phyloP scores from a whole-genome alignment of 2,888 invertebrate genomes.

The Morpho helenor region DNA sequence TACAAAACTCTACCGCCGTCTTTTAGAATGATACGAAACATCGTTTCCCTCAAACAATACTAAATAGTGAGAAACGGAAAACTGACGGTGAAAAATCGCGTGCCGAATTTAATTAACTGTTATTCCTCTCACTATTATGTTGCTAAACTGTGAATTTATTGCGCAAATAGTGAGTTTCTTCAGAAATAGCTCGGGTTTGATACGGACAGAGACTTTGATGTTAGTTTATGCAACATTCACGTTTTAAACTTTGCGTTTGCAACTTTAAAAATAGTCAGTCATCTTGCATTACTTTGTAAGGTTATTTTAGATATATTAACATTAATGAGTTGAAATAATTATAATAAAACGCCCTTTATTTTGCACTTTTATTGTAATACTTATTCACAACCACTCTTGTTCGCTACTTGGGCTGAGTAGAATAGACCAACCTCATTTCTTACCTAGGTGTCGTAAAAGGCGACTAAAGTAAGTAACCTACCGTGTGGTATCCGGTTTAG shows the following conservation, averaged over 20 bases:
- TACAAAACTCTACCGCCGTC: neutral
- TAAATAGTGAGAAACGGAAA: constrained; percentile 4
- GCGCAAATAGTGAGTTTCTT: constrained; percentile 17
- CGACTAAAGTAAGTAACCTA: no score
- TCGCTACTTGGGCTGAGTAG: no score
- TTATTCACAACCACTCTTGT: no score
- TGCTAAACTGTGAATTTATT: constrained; percentile 10
- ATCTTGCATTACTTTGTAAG: neutral
- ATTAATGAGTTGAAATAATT: no score
- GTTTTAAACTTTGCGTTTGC: constrained; percentile 11
- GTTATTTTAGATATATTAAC: no score
- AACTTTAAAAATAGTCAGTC: constrained; percentile 13
- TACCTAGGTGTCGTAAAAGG: no score
- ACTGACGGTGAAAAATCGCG: constrained; percentile 9
- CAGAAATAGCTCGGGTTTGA: constrained; percentile 8
- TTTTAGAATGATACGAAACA: neutral
- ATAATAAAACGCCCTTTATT: no score
- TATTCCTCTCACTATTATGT: constrained; percentile 8
- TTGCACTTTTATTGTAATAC: no score
- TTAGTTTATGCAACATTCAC: constrained; percentile 16
- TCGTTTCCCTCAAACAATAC: neutral
- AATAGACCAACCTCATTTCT: no score
- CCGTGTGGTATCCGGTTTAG: no score
- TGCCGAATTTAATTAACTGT: constrained; percentile 14
- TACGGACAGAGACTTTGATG: constrained; percentile 18